Conservation (phyloP, 2,797 vertebrate species). For the Mormyrops boulengeri region DNA sequence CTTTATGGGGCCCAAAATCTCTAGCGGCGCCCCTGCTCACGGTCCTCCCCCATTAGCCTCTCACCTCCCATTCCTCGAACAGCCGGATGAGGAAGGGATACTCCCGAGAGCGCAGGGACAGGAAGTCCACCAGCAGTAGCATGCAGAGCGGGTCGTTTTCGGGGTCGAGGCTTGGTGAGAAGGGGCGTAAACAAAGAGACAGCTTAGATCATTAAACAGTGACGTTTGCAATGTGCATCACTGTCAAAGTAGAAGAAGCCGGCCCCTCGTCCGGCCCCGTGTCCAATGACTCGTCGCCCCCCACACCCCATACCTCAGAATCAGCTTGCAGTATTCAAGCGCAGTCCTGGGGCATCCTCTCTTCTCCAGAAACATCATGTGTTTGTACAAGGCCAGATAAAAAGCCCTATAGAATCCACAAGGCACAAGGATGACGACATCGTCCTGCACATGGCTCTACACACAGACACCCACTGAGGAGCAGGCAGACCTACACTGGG, state of each 20-base stretch:
- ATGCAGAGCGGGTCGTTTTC: conserved; percentile 89
- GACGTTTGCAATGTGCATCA: background rate
- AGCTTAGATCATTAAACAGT: background rate
- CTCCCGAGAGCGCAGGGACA: conserved; percentile 79
- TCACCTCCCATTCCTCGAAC: conserved; percentile 93
- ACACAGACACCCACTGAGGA: background rate
- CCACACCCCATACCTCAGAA: conserved; percentile 71
- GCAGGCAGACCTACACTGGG: background rate
- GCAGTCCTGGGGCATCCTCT: conserved; percentile 90
- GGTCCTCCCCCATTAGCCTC: conserved; percentile 13
- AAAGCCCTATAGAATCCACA: conserved; percentile 71
- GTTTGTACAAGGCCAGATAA: conserved; percentile 89
- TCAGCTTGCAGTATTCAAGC: conserved; percentile 91
- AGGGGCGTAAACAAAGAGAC: background rate
- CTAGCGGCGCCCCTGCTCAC: background rate
- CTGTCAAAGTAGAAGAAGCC: background rate
- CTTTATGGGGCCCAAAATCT: background rate
- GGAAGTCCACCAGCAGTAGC: conserved; percentile 84
- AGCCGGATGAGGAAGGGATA: conserved; percentile 76
- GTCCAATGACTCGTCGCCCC: background rate
- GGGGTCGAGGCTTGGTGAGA: conserved; percentile 76
- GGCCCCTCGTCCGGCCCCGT: background rate
- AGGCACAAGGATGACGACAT: background rate
- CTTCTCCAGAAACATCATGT: conserved; percentile 92
- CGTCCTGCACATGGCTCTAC: background rate